phyloP scores from a whole-genome alignment of 92 coral and sea anemone genomes.

The Isaurus tuberculatus region DNA sequence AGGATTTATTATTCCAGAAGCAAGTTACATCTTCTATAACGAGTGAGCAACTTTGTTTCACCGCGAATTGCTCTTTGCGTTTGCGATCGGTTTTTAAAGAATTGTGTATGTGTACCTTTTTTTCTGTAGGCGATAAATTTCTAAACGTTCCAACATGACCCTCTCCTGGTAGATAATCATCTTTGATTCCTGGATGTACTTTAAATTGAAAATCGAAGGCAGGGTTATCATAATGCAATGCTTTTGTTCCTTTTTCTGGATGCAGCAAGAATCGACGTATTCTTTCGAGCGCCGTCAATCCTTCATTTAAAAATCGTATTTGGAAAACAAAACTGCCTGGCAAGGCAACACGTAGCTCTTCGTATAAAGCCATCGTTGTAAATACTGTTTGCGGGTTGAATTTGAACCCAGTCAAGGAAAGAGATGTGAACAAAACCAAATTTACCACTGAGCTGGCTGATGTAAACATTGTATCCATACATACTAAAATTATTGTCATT shows the following conservation, averaged over 20 bases:
- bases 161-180: not conserved
- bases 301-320: not conserved
- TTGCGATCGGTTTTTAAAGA: not conserved
- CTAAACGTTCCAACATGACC: not conserved
- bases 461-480: not conserved
- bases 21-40: not conserved
- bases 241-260: conserved; percentile 14
- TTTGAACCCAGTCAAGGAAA: not conserved
- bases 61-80: not conserved
- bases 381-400: conserved; percentile 3
- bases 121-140: not conserved
- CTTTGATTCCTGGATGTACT: not conserved
- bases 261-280: not conserved
- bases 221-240: not conserved
- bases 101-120: no score
- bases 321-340: not conserved
- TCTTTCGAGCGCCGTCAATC: not conserved
- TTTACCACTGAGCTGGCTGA: not conserved
- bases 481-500: not conserved
- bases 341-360: not conserved
- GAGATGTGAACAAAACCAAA: not conserved
- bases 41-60: not conserved
- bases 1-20: not conserved
- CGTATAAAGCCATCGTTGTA: conserved; percentile 4
- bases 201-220: not conserved